Conservation (phyloP, 1,140 invertebrate genomes). For the Amyelois transitella region DNA sequence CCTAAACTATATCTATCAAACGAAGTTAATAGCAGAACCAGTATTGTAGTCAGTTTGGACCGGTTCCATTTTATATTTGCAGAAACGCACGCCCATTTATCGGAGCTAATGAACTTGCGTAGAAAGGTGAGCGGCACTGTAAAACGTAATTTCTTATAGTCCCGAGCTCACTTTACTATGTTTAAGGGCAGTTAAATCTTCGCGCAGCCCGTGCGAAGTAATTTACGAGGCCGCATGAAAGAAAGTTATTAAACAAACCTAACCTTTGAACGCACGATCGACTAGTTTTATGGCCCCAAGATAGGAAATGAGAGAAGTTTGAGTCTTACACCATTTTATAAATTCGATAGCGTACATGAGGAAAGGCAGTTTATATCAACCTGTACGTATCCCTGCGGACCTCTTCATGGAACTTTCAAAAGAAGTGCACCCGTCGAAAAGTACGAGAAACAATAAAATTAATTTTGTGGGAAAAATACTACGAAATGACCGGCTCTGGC, state of each 20-base stretch:
- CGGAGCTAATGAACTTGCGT: conserved; percentile 23
- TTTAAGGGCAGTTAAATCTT: conserved; percentile 42
- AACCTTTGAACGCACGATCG: conserved; percentile 25
- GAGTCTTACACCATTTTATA: not conserved
- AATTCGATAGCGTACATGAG: not conserved
- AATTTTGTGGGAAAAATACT: conserved; percentile 12
- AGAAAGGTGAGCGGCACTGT: conserved; percentile 12
- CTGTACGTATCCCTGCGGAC: conserved; percentile 3
- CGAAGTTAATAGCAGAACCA: not conserved
- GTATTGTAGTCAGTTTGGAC: conserved; percentile 6
- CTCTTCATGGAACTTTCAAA: conserved; percentile 7
- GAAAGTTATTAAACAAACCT: conserved; percentile 40
- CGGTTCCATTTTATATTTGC: conserved; percentile 2
- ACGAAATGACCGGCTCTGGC: conserved; percentile 31
- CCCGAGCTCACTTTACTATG: conserved; percentile 21
- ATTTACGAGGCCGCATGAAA: conserved; percentile 40
- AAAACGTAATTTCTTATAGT: conserved; percentile 29
- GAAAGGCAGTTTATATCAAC: not conserved
- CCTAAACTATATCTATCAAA: not conserved
- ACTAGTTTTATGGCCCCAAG: conserved; percentile 17
- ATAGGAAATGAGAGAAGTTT: not conserved
- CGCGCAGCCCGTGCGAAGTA: conserved; percentile 35
- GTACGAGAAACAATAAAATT: conserved; percentile 17
- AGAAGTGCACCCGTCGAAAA: not conserved
- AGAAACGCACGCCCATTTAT: conserved; percentile 4